A percentile compares a stretch with the other conserved stretches of the same genome.
These are phyloP conservation scores for Drosophila pallidifrons DNA, from an alignment of 1,140 invertebrate genomes.

Conservation along the genomic window DNA sequence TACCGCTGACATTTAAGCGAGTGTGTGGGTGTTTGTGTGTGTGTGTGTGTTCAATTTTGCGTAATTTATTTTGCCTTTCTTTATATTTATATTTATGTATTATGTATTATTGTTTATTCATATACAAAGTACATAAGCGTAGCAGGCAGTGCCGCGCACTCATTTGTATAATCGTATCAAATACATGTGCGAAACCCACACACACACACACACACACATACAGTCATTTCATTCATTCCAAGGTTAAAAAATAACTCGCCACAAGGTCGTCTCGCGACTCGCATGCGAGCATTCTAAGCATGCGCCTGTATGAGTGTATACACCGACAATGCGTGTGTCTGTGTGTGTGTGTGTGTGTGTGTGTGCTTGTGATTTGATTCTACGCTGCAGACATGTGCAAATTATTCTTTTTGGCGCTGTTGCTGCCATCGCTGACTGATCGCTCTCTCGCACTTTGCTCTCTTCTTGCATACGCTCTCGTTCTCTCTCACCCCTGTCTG, in stretches of 20 bases:
- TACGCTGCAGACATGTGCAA: slow-evolving; percentile 61
- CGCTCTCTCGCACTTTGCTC: slow-evolving; percentile 4
- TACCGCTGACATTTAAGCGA: slow-evolving; percentile 25
- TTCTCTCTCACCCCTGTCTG: background rate
- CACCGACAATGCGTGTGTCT: too few relatives aligned
- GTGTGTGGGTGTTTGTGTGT: background rate
- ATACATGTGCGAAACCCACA: slow-evolving; percentile 30
- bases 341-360: slow-evolving; percentile 28
- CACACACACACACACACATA: slow-evolving; percentile 19
- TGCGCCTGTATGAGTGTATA: slow-evolving; percentile 13
- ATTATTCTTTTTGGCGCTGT: slow-evolving; percentile 47
- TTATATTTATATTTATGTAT: slow-evolving; percentile 20
- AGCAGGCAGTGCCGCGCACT: slow-evolving; percentile 1
- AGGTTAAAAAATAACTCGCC: slow-evolving; percentile 82
- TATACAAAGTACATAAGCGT: slow-evolving; percentile 18
- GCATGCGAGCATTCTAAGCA: slow-evolving; percentile 45
- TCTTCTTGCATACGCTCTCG: background rate
- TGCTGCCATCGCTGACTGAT: background rate
- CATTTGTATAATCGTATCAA: slow-evolving; percentile 44
- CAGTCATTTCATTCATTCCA: slow-evolving; percentile 68
- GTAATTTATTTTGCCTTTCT: slow-evolving; percentile 29
- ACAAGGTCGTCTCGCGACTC: slow-evolving; percentile 73
- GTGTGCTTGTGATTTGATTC: slow-evolving; percentile 43
- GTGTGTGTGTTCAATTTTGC: slow-evolving; percentile 37
- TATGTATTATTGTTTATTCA: slow-evolving; percentile 24